Base-by-base conservation (phyloP, 2,797 vertebrate genomes). In the Mormyrops boulengeri region DNA sequence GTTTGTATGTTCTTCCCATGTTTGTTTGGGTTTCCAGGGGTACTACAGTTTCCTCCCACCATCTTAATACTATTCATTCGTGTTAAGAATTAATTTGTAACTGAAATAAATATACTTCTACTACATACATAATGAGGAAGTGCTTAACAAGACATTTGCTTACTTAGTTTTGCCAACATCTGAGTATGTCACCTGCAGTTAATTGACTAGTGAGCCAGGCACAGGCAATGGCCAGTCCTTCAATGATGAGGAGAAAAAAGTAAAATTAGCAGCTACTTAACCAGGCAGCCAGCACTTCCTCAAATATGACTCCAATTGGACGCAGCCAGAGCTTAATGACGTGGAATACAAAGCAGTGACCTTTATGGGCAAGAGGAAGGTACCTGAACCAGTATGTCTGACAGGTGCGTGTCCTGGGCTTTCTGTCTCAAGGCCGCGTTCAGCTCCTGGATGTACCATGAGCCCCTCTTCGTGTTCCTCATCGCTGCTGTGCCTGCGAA, bases 351-450 rank as follows among this genome's bases (percentile, higher is more conserved):
- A 82, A 82, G 19, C 41, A n/a, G 77, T 11, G 4, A 80, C 77
- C 41, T 82, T 82, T 82, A 44, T 9, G 17, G 77, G 77, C 12
- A 73, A 73, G 41, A n/a, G 77, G 17, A 41, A 82, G 38, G 92
- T 89, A 99, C 98, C 97, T 98, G 97, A 86, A 99, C 98, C 60
- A 99, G 92, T 94, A 99, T 98, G 93, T 99, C 98, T 1, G 98
- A 97, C 73, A 99, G 95, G 0, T 99, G 98, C 87, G 95, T 97
- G 95, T 99, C 95, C 82, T 92, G 96, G 89, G 98, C 95, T 34
- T 94, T 93, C 89, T 97, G 96, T 0, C 97, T 97, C 89, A 99
- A 97, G 3, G 97, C 95, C 0, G 94, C 92, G 30, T 97, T 94
- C 4, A 99, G 96, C 26, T 98, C 98, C 93, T 99, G 97, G 0